phyloP scores from a whole-genome alignment of 2,797 vertebrate genomes.

The Sebastes kiyomatsui region DNA sequence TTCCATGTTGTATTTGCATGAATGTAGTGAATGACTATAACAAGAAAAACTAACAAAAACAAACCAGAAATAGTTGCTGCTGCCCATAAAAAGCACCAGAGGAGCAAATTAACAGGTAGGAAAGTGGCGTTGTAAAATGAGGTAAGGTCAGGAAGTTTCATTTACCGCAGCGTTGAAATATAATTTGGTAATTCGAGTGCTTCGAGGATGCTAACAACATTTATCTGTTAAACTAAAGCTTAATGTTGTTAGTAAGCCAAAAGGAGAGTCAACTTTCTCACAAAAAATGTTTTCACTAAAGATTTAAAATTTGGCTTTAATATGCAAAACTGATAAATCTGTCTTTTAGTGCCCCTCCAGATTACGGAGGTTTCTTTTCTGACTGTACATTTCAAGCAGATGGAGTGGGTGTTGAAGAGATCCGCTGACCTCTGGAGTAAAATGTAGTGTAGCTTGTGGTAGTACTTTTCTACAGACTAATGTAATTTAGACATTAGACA shows the following conservation, averaged over 20 bases:
- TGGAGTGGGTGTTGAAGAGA: not conserved
- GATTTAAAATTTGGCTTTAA: not conserved
- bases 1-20: not conserved
- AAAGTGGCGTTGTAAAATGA: not conserved
- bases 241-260: not conserved
- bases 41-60: not conserved
- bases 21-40: not conserved
- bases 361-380: not conserved
- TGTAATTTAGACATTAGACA: no score
- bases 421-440: accelerated
- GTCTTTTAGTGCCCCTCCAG: not conserved
- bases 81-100: not conserved
- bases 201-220: not conserved
- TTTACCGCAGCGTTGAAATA: not conserved
- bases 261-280: not conserved
- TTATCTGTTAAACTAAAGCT: not conserved
- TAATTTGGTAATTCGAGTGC: not conserved
- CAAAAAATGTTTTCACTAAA: not conserved
- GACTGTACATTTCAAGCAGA: not conserved
- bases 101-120: not conserved
- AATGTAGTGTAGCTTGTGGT: not conserved
- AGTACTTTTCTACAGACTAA: no score
- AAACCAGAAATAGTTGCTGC: not conserved
- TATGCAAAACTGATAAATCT: not conserved
- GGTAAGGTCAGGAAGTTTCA: not conserved